Evolutionary conservation across 1,140 invertebrate genomes (phyloP), one percentile per base, ranked within the genome.

Genomic region (Goniozus legneri): DNA sequence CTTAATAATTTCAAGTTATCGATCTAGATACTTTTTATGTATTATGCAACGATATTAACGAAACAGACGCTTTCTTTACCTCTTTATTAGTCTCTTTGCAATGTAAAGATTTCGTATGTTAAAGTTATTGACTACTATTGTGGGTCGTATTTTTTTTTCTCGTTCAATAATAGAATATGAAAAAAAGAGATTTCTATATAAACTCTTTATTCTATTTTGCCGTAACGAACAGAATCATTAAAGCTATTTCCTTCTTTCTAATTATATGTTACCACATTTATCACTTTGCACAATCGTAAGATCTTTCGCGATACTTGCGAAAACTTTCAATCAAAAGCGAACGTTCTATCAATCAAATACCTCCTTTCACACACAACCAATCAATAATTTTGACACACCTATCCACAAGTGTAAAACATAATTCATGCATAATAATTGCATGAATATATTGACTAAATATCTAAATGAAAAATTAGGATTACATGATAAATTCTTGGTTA

Each of bases 331-430:
- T 33, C 18, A 34, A 52, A 51, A 53, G 30, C 42, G 47, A 63
- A 56, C 56, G 45, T 52, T 21, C 42, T 49, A 48, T 45, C 14
- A 44, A 61, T 48, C 43, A 41, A 47, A 62, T 56, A 19, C 48
- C 46, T 56, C 47, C 49, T 52, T 60, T 56, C 63, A 71, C 62
- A 64, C 64, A 58, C 65, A 71, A 65, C 49, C 60, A 48, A 65
- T 67, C 59, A 60, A 60, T 54, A 69, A 61, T 58, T 56, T 60
- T 49, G 45, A 68, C 60, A 59, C 62, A 62, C 54, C 54, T 55
- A 38, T 62, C 60, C 63, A 67, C 62, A 20, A 62, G 56, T 64
- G 64, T 63, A 62, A 65, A 67, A 61, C 30, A 52, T 38, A 30
- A 55, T 21, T 10, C 24, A 40, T 45, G 60, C 55, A 58, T 60